Base-by-base conservation (phyloP, 2,888 invertebrate species). In the Galerucella nymphaeae region DNA sequence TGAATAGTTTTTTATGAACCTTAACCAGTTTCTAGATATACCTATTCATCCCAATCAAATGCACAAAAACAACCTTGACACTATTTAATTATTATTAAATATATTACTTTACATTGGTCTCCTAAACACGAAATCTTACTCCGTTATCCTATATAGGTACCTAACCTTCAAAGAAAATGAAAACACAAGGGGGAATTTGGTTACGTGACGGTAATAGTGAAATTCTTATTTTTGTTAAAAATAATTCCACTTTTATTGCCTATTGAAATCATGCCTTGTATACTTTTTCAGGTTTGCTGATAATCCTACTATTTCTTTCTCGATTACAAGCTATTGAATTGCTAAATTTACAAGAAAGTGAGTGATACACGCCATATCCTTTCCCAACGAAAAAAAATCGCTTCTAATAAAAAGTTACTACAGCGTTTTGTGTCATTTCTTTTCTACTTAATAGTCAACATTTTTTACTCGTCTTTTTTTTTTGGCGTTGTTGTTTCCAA, bases 371-470 rank as follows among this genome's bases (percentile, higher is more conserved):
- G 16, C 65, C 55, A 62, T 71, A 68, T 69, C 63, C 69, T 45
- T n/a, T 13, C 8, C 42, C 48, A 18, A 55, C 48, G 23, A 18
- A 59, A 66, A 63, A 41, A 62, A 75, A 75, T 72, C 57, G 68
- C 75, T 58, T 14, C 55, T 68, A 53, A 75, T 72, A 70, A 68
- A 75, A 71, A 68, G 61, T 63, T 62, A 67, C 64, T 30, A 59
- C 65, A 69, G 41, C n/a, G 53, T 61, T 71, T 53, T 64, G 67
- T 72, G 69, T 64, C 71, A 65, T 66, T 71, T 48, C 42, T 66
- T 58, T 66, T 71, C 72, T 74, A 67, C 69, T 74, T 76, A 72
- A 74, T 76, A 72, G 72, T 71, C 66, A 70, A 70, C 70, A 76
- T 76, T 76, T 75, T 76, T 76, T 75, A 76, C 70, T 18, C 58